Evolutionary conservation across 2,888 invertebrate genomes (phyloP), one percentile per base, ranked within the genome.

Genomic region (Zonitis immaculata): DNA sequence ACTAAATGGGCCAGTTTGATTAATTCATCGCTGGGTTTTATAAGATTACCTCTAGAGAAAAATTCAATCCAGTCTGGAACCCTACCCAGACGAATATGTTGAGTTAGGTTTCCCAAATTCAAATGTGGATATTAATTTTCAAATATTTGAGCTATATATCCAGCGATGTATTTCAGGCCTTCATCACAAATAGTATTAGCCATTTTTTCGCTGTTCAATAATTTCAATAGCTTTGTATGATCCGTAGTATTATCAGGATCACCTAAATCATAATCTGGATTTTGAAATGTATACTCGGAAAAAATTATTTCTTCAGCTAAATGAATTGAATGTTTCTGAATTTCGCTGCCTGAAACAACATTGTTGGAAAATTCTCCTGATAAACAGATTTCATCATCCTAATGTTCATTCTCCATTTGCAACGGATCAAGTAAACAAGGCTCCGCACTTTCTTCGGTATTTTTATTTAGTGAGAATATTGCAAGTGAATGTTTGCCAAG

Each of bases 401-500:
- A n/a, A n/a, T n/a, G n/a, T n/a, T n/a, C n/a, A n/a, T n/a, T n/a
- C n/a, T n/a, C n/a, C n/a, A n/a, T n/a, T n/a, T n/a, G n/a, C 20
- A 39, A 53, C 25, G 51, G 51, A 22, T 50, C 20, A 6, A 50
- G 4, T 12, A 50, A 22, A 32, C 44, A 50, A 1, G 20, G 8
- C 35, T 16, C 35, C 16, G 6, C 20, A 28, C 18, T 47, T 35
- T 51, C 46, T 42, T 47, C 51, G n/a, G 32, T 46, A 46, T 54
- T 54, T 43, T 42, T 26, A 12, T 49, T 55, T 14, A 25, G 39
- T 4, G 63, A 54, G 28, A 66, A 63, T 20, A 66, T 55, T 16
- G 57, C 58, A 9, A 49, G 42, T n/a, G 62, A 59, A 55, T 66
- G 56, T 52, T 64, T 65, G 1, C 66, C 64, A n/a, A 67, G 46